Base-by-base conservation (phyloP, 1,140 invertebrate species). In the Carposina sasakii region DNA sequence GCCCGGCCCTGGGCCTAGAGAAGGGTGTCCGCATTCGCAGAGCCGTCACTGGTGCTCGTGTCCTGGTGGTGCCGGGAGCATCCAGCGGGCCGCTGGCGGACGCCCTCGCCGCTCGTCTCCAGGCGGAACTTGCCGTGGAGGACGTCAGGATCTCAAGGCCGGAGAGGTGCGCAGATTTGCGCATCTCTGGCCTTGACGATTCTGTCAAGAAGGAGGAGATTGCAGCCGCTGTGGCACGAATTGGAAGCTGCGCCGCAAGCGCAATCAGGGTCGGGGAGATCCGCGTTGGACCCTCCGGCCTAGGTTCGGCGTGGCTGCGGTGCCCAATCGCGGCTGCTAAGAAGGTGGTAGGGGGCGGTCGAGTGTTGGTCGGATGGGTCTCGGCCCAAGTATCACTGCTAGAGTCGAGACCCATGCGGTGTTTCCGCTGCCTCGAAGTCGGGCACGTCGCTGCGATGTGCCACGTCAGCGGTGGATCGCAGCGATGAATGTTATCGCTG, bases 351-450 rank as follows among this genome's bases (percentile, higher is more conserved):
- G 23, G 3, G 1, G 37, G 19, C 15, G 37, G 30, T 4, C 33
- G 20, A 2, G 3, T 53, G 1, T 15, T 31, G 4, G 31, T 53
- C 1, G 49, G 49, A 2, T 52, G 42, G 49, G 22, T 19, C 1
- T 34, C 40, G 21, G 48, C 33, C 3, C 21, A 19, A 12, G 41
- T 52, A 10, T 16, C 28, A 19, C 3, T 46, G 5, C 42, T 52
- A 13, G 41, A 30, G 8, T 4, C 43, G 2, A 21, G 43, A 12
- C 43, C 43, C 2, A 9, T 47, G 37, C 36, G 30, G 13, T 53
- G 51, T 31, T 46, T 41, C 45, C 43, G 44, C 3, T 53, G 51
- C 22, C 23, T 53, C 0, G 49, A 52, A 20, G 8, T 17, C 16
- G 49, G 49, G 16, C 49, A 52, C 36, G 28, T 33, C 6, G 30